Evolutionary conservation across 1,140 invertebrate species (phyloP).

Genomic region (Formica selysi): DNA sequence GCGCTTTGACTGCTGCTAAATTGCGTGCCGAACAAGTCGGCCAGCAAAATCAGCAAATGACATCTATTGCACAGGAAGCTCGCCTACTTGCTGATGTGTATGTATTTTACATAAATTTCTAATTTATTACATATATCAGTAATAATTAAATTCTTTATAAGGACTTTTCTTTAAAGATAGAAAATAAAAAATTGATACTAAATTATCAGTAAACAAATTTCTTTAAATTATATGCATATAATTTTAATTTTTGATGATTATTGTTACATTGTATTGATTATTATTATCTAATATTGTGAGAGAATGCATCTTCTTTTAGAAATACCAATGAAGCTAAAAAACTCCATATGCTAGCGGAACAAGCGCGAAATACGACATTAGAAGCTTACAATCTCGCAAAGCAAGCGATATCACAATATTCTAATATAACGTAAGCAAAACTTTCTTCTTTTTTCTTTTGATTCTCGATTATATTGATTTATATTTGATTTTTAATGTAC

Average conservation of each 20-base stretch:
- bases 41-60: constrained; percentile 96
- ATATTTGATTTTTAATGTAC: no score
- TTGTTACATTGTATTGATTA: background rate
- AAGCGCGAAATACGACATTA: constrained; percentile 93
- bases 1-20: constrained; percentile 92
- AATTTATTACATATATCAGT: background rate
- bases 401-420: constrained; percentile 92
- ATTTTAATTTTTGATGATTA: background rate
- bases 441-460: constrained; percentile 8
- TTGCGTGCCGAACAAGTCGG: constrained; percentile 95
- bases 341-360: constrained; percentile 92
- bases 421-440: constrained; percentile 89
- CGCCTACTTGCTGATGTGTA: constrained; percentile 92
- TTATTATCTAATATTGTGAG: constrained; percentile 26
- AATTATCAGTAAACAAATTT: constrained; percentile 23
- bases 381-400: constrained; percentile 93
- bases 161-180: background rate
- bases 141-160: background rate
- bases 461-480: no score
- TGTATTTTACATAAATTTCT: constrained; percentile 79
- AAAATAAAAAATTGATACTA: background rate
- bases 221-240: background rate
- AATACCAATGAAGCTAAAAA: constrained; percentile 92
- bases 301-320: constrained; percentile 79
- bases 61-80: constrained; percentile 95